phyloP scores from a whole-genome alignment of 2,113 vertebrate genomes.

The Vicugna pacos region DNA sequence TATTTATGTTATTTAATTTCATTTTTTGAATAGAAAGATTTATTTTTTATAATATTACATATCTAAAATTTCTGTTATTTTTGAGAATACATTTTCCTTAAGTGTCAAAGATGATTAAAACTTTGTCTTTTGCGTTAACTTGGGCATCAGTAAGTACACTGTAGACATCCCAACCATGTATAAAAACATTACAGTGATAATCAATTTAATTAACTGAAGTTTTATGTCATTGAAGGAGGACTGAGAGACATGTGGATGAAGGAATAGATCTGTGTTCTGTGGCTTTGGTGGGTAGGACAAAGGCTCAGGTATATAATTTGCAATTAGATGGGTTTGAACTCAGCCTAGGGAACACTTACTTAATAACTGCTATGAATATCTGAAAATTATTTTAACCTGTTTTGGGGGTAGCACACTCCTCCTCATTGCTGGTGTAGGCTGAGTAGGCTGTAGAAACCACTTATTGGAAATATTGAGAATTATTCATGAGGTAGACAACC shows the following conservation, averaged over 20 bases:
- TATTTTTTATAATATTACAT: background rate
- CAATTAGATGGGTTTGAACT: background rate
- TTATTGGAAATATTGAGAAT: background rate
- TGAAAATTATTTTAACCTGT: background rate
- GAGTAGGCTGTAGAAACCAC: background rate
- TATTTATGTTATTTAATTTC: conserved; percentile 21
- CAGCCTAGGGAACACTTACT: background rate
- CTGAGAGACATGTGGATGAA: background rate
- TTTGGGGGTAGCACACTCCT: background rate
- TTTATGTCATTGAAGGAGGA: background rate
- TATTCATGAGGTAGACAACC: background rate
- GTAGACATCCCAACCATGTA: background rate
- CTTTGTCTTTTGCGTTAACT: background rate
- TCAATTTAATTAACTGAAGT: background rate
- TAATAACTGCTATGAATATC: background rate
- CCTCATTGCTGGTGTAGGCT: background rate
- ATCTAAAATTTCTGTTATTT: conserved; percentile 24
- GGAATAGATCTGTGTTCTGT: background rate
- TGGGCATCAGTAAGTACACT: background rate
- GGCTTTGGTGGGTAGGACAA: background rate
- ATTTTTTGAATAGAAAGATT: background rate
- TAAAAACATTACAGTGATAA: background rate
- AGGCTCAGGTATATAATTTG: background rate
- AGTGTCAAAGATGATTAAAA: conserved; percentile 40
- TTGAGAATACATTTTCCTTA: background rate